phyloP scores from a whole-genome alignment of 2,888 invertebrate genomes.

The Philaethria dido region DNA sequence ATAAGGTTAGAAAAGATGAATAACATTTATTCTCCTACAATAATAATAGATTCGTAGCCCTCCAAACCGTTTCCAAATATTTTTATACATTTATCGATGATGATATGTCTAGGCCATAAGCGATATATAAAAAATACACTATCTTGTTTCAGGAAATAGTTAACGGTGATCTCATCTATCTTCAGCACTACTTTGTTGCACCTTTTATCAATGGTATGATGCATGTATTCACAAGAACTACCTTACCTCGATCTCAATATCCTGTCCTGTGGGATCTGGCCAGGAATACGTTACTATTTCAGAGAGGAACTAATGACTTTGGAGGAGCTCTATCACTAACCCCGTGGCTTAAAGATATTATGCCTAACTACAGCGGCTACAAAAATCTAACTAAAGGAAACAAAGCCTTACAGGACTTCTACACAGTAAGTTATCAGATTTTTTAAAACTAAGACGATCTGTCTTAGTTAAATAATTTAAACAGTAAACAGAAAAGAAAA shows the following conservation, averaged over 20 bases:
- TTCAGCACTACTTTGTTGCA: slow-evolving; percentile 83
- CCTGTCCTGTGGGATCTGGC: slow-evolving; percentile 69
- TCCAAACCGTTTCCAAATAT: no score
- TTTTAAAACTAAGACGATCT: neutral
- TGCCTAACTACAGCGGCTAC: slow-evolving; percentile 84
- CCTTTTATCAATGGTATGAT: slow-evolving; percentile 83
- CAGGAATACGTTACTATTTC: slow-evolving; percentile 77
- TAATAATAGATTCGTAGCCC: no score
- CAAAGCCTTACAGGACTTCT: slow-evolving; percentile 74
- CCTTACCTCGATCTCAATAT: slow-evolving; percentile 80
- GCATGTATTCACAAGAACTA: slow-evolving; percentile 79
- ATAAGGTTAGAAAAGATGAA: no score
- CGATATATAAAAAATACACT: neutral
- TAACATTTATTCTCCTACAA: no score
- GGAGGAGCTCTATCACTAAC: slow-evolving; percentile 83
- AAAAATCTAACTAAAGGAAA: slow-evolving; percentile 75
- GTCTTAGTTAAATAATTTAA: no score
- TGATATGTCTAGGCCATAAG: no score
- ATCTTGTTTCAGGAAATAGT: slow-evolving; percentile 62
- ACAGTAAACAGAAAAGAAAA: no score
- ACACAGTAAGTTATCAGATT: slow-evolving; percentile 63
- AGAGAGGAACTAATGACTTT: slow-evolving; percentile 82
- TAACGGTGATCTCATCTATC: slow-evolving; percentile 64
- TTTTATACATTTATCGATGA: no score
- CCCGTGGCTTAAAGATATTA: slow-evolving; percentile 85